Evolutionary conservation across 2,113 vertebrate genomes (phyloP), one percentile per base, ranked within the genome.

Genomic region (Gobius niger): DNA sequence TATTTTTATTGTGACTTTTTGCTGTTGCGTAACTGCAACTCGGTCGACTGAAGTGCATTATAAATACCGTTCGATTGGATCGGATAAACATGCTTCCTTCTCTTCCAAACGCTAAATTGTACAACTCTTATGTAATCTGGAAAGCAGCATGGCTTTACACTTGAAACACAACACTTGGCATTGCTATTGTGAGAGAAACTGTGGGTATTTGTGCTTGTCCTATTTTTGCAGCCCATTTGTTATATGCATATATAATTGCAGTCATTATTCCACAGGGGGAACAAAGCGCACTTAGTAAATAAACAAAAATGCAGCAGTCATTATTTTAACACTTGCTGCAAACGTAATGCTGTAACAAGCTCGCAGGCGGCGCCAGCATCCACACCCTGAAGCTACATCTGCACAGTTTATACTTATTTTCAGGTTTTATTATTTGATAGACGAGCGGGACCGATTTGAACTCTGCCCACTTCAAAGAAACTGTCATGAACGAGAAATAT

Each of bases 221-320:
- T 60, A 42, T 60, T 42, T 41, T 42, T 42, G 14, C 14, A n/a
- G 34, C 56, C 40, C 42, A 8, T 60, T 42, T 60, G 12, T 42
- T 42, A 60, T 60, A 9, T 60, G 56, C 34, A 60, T 42, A n/a
- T 60, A 42, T 60, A 60, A 60, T 60, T 42, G 34, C 40, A 41
- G 34, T 15, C 56, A 14, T 57, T 40, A 57, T 57, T 57, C 54
- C 54, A 57, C 54, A 41, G 3, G 34, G 56, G 40, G 7, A 40
- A 14, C 7, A 13, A 41, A 41, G 40, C 24, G 4, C 19, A 41
- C 24, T 14, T 14, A 40, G 40, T 42, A 60, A n/a, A 60, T 60
- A 60, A 60, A 60, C 34, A 60, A 15, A 60, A 41, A 42, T 42
- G 40, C 40, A 59, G 14, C 7, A 7, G 34, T 34, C 40, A n/a